Evolutionary conservation across 2,113 vertebrate species (phyloP).

Genomic region (Mesembrinibis cayennensis): DNA sequence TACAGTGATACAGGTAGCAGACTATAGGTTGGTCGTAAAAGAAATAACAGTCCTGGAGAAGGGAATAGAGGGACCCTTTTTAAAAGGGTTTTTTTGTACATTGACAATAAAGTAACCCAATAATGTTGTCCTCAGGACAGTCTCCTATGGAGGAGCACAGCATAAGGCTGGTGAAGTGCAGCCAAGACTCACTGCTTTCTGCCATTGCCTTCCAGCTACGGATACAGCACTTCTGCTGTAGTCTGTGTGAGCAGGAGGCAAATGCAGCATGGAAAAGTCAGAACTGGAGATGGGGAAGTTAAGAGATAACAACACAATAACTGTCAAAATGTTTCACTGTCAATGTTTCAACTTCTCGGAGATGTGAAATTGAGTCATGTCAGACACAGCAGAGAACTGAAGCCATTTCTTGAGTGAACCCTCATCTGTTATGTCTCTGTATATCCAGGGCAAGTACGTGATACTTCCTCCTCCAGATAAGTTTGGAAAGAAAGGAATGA

Average conservation of each 20-base stretch:
- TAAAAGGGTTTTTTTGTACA: background rate
- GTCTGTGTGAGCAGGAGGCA: background rate
- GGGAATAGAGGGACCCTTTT: background rate
- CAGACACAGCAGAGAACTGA: background rate
- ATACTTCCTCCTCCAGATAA: background rate
- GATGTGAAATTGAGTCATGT: background rate
- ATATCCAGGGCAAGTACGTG: background rate
- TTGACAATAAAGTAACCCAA: background rate
- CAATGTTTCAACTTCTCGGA: background rate
- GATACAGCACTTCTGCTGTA: background rate
- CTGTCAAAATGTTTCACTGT: background rate
- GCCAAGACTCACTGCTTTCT: background rate
- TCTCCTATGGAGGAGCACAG: background rate
- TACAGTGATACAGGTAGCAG: background rate
- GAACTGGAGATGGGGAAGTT: background rate
- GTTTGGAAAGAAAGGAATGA: background rate
- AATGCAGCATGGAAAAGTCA: fast-evolving
- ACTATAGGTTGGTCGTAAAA: background rate
- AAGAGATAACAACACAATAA: background rate
- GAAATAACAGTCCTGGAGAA: background rate
- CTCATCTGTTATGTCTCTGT: background rate
- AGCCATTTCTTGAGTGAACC: background rate
- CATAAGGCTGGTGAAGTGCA: background rate
- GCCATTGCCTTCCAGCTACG: background rate
- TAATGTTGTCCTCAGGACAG: background rate